Conservation (phyloP, 2,113 vertebrate species). For the Ardeotis arabs region DNA sequence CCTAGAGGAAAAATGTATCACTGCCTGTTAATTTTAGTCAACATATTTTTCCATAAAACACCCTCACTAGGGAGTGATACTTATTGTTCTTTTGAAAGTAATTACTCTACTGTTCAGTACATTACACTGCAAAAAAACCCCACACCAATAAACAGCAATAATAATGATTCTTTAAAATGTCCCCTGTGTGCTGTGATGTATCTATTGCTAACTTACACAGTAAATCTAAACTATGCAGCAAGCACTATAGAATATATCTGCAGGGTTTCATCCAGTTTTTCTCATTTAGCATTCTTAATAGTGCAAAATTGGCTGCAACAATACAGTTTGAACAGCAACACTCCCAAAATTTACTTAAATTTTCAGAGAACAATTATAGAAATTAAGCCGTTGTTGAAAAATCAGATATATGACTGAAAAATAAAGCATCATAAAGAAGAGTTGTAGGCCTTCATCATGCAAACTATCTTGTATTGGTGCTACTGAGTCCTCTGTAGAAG, state of each 20-base stretch:
- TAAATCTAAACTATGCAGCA: conserved; percentile 40
- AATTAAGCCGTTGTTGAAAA: neutral
- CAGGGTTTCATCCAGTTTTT: neutral
- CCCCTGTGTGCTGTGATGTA: conserved; percentile 20
- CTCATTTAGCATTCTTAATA: conserved; percentile 14
- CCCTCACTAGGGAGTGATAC: neutral
- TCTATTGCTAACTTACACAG: conserved; percentile 30
- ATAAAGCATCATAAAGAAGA: neutral
- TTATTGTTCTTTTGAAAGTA: conserved; percentile 55
- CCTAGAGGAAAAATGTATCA: conserved; percentile 31
- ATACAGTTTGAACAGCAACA: neutral
- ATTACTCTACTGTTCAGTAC: conserved; percentile 9
- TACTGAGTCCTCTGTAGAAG: neutral
- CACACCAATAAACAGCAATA: conserved; percentile 59
- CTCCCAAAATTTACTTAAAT: neutral
- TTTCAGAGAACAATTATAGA: neutral
- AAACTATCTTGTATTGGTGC: neutral
- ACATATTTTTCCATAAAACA: conserved; percentile 32
- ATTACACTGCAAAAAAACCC: conserved; percentile 14
- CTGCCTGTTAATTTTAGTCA: conserved; percentile 36
- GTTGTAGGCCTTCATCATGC: neutral
- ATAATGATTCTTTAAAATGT: conserved; percentile 50
- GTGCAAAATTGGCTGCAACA: neutral
- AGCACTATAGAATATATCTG: conserved; percentile 12
- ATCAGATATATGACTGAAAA: neutral